Conservation (phyloP, 2,888 invertebrate species). For the Smittia sp. region DNA sequence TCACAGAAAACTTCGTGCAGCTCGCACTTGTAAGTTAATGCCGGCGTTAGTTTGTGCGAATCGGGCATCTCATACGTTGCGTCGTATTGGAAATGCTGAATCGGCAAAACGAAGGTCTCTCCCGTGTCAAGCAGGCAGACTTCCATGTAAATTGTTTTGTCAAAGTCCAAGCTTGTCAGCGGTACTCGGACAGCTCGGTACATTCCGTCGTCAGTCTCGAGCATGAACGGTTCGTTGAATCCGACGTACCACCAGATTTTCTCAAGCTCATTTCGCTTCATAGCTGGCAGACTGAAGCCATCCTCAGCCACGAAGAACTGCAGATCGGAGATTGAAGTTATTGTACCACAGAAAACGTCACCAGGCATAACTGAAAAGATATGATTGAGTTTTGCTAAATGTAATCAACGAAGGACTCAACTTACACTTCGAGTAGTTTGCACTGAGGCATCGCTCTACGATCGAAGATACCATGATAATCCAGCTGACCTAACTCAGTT, state of each 20-base stretch:
- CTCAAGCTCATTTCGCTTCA: neutral
- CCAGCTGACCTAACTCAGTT: no score
- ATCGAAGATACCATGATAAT: no score
- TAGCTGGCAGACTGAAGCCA: neutral
- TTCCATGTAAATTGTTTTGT: neutral
- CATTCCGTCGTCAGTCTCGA: neutral
- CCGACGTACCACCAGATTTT: neutral
- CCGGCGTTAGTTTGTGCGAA: neutral
- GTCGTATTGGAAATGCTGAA: neutral
- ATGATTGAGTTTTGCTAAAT: neutral
- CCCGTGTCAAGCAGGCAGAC: neutral
- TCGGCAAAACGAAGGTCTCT: neutral
- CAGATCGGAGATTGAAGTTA: neutral
- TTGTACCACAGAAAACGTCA: neutral
- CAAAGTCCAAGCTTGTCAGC: neutral
- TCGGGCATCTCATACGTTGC: neutral
- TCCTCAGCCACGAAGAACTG: neutral
- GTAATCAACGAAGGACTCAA: neutral
- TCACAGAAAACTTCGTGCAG: neutral
- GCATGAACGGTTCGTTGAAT: neutral
- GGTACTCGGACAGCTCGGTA: neutral
- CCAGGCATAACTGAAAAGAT: neutral
- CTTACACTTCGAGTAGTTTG: neutral
- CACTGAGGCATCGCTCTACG: no score
- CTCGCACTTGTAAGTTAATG: neutral